phyloP scores from a whole-genome alignment of 1,140 invertebrate species.

The Scylla paramamosain region DNA sequence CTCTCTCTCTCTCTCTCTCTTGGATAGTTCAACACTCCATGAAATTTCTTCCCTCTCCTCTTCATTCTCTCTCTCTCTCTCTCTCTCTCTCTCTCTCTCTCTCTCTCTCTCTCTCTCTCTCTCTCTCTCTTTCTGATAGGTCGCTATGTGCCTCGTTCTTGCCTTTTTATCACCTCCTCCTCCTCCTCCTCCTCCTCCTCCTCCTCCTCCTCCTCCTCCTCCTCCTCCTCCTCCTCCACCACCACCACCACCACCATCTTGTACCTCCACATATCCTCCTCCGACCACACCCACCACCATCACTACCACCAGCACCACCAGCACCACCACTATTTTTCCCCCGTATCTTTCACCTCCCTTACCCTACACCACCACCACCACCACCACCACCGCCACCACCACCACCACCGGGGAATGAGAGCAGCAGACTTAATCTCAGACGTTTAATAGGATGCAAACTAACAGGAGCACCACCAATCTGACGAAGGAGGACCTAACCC shows the following conservation, averaged over 20 bases:
- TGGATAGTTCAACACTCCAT: background rate
- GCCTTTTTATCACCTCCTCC: background rate
- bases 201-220: conserved; percentile 36
- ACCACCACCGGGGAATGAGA: background rate
- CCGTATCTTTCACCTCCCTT: background rate
- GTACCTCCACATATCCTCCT: background rate
- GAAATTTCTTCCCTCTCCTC: background rate
- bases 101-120: background rate
- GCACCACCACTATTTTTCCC: background rate
- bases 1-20: background rate
- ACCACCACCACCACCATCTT: background rate
- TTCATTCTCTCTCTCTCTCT: background rate
- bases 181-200: conserved; percentile 46
- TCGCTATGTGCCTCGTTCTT: background rate
- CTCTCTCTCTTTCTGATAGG: background rate
- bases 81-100: background rate
- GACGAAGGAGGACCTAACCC: background rate
- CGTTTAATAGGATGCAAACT: conserved; percentile 69
- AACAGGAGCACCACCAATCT: conserved; percentile 43
- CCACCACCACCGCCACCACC: background rate
- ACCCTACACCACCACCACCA: background rate
- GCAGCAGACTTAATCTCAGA: conserved; percentile 28
- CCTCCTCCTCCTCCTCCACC: conserved; percentile 15
- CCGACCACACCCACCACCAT: background rate
- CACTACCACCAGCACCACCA: conserved; percentile 26